These are phyloP conservation scores for Chromis chromis DNA, from an alignment of 2,797 vertebrate genomes.

Conservation along the genomic window DNA sequence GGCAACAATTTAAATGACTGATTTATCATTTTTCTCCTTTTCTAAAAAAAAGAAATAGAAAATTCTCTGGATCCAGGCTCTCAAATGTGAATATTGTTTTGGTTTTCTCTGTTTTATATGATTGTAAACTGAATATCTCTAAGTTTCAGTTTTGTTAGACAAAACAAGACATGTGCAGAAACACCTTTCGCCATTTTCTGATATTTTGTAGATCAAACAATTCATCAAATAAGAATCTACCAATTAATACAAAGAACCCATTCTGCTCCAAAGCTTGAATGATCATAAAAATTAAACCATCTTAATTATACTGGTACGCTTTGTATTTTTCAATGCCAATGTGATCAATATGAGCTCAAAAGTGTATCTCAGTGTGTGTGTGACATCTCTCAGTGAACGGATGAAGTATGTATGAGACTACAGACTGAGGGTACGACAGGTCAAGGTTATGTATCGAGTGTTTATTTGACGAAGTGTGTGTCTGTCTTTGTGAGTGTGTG, in stretches of 20 bases:
- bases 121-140: background rate
- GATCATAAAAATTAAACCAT: background rate
- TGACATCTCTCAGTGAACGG: constrained; percentile 37
- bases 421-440: constrained; percentile 47
- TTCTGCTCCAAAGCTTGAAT: background rate
- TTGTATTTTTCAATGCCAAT: constrained; percentile 2
- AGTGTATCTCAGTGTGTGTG: constrained; percentile 22
- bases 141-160: background rate
- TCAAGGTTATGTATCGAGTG: constrained; percentile 73
- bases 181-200: background rate
- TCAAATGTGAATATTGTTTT: too few species aligned
- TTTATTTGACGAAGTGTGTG: constrained; percentile 50
- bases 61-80: too few species aligned
- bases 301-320: background rate
- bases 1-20: background rate
- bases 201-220: background rate
- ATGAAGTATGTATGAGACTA: constrained; percentile 69
- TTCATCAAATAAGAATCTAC: background rate
- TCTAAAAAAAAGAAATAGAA: background rate
- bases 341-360: constrained; percentile 41
- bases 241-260: background rate
- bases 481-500: constrained; percentile 40
- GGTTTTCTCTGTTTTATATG: background rate
- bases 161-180: background rate
- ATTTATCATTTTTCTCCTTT: background rate